phyloP scores from a whole-genome alignment of 2,113 vertebrate species.

The Ictalurus punctatus region DNA sequence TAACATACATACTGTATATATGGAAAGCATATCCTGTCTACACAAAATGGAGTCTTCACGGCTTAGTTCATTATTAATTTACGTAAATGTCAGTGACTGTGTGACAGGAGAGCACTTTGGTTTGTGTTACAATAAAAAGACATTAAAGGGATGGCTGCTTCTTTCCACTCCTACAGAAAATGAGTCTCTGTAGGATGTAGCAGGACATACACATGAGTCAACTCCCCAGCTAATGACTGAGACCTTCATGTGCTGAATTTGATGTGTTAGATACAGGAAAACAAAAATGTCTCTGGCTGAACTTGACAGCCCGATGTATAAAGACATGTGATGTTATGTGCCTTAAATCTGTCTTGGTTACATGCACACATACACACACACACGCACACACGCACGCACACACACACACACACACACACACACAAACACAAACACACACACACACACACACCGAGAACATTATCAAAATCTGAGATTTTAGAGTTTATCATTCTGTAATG shows the following conservation, averaged over 20 bases:
- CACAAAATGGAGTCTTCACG: background rate
- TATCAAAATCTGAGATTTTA: background rate
- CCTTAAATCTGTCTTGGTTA: background rate
- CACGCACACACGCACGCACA: background rate
- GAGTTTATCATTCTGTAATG: background rate
- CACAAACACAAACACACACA: conserved; percentile 1
- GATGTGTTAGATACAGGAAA: background rate
- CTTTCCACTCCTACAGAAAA: background rate
- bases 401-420: background rate
- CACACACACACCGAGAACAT: background rate
- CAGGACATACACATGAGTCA: conserved; percentile 2
- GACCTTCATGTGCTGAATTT: background rate
- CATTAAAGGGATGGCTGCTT: background rate
- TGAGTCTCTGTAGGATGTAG: background rate
- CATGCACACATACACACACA: background rate
- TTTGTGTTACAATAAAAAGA: background rate
- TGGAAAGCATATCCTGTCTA: background rate
- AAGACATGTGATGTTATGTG: background rate
- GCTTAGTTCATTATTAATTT: background rate
- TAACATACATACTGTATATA: background rate
- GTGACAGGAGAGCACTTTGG: conserved; percentile 6
- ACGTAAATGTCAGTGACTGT: background rate
- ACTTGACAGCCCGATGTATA: background rate
- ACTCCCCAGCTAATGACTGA: background rate
- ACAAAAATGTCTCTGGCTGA: background rate